Conservation (phyloP, 2,888 invertebrate genomes). For the Cyaniris semiargus region DNA sequence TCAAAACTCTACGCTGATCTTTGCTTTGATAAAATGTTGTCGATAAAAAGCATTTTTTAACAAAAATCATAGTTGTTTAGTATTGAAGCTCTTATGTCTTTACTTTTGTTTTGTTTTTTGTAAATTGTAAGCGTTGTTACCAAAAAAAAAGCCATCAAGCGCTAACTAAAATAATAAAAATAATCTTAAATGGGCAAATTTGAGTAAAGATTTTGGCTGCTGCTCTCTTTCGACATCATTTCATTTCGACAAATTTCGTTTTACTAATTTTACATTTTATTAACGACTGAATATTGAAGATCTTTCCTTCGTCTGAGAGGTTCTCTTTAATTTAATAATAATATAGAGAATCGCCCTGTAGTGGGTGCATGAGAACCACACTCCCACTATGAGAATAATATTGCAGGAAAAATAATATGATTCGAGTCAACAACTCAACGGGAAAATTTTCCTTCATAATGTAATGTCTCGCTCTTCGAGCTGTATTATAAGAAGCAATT, state of each 20-base stretch:
- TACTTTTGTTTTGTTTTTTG: too few species aligned
- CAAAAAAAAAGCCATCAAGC: too few species aligned
- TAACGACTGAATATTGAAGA: not conserved
- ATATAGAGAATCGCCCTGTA: not conserved
- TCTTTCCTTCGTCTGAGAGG: not conserved
- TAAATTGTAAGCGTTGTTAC: too few species aligned
- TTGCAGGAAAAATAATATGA: not conserved
- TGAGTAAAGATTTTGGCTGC: not conserved
- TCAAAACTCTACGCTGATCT: not conserved
- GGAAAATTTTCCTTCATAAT: constrained; percentile 17
- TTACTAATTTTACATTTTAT: not conserved
- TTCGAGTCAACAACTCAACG: constrained; percentile 1
- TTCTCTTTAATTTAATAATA: not conserved
- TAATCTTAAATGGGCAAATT: too few species aligned
- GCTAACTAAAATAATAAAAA: too few species aligned
- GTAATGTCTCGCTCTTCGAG: not conserved
- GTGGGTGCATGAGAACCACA: not conserved
- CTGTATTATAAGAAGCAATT: not conserved
- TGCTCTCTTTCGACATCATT: not conserved
- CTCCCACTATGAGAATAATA: not conserved
- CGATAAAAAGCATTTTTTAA: too few species aligned
- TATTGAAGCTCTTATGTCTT: not conserved
- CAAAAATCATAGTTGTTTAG: too few species aligned
- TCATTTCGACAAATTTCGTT: not conserved
- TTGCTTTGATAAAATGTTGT: not conserved